Evolutionary conservation across 2,797 vertebrate genomes (phyloP), one percentile per base, ranked within the genome.

Genomic region (Pseudochaenichthys georgianus): DNA sequence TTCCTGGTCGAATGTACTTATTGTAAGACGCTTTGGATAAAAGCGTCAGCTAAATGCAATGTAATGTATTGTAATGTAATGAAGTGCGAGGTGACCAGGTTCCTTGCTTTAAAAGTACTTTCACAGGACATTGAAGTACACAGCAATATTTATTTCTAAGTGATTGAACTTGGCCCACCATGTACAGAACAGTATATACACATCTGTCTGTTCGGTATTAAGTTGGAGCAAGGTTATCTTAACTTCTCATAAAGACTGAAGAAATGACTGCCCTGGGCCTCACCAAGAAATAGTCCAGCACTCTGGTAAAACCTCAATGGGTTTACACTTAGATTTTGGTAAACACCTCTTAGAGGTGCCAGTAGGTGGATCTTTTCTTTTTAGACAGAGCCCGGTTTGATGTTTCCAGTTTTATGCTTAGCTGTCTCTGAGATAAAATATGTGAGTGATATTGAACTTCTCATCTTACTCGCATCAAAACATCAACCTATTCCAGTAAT

Each of bases 101-200:
- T 75, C 63, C 41, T 42, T 23, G 17, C 42, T 68, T 38, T n/a
- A 71, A 70, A 21, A 57, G 46, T 38, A 19, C 63, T 57, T 41
- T 53, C 41, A 63, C 62, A 53, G 38, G n/a, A 59, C 50, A 57
- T 13, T 15, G 15, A 38, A 9, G 23, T 17, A 70, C 13, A 48
- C 19, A 47, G 10, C 1, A 10, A 1, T 4, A 9, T 4, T 10
- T 10, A 55, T 57, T 55, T 57, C 21, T n/a, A 5, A 1, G 46
- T 31, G 21, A 60, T 9, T 64, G 21, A 63, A 15, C 51, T 9
- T n/a, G 9, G 10, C 38, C 55, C 9, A 1, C 3, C 13, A 13
- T 74, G 12, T 16, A 31, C 42, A 11, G 7, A 60, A 50, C n/a
- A 38, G 13, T n/a, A n/a, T 50, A 28, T 28, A 28, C 28, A 28